Evolutionary conservation across 2,888 invertebrate species (phyloP).

Genomic region (Nemurella pictetii): DNA sequence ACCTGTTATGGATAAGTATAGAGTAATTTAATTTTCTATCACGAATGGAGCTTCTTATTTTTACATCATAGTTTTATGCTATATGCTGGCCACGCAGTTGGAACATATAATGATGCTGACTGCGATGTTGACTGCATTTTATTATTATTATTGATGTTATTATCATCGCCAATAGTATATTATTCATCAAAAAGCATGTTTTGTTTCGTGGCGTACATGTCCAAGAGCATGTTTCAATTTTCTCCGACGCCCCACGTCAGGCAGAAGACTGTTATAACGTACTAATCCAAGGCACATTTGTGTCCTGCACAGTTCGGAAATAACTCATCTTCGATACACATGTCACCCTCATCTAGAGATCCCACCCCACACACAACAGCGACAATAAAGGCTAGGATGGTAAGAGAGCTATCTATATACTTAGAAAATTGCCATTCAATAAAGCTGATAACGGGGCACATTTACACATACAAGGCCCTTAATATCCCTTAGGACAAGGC

Average conservation of each 20-base stretch:
- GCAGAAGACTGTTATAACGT: not conserved
- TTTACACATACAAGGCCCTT: not conserved
- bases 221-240: not conserved
- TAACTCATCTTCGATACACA: not conserved
- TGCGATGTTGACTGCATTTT: not conserved
- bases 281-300: not conserved
- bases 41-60: not conserved
- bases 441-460: not conserved
- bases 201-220: not conserved
- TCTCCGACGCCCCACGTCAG: no score
- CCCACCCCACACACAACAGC: not conserved
- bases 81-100: not conserved
- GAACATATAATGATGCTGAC: not conserved
- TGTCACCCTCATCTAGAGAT: not conserved
- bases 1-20: constrained; percentile 5
- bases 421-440: constrained; percentile 4
- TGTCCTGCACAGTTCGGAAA: not conserved
- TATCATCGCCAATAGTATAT: no score
- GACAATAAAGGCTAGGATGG: not conserved
- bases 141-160: not conserved
- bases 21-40: constrained; percentile 21
- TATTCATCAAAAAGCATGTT: not conserved
- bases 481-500: not conserved
- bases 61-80: not conserved
- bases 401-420: not conserved